Evolutionary conservation across 2,113 vertebrate genomes (phyloP).

Genomic region (Callithrix jacchus): DNA sequence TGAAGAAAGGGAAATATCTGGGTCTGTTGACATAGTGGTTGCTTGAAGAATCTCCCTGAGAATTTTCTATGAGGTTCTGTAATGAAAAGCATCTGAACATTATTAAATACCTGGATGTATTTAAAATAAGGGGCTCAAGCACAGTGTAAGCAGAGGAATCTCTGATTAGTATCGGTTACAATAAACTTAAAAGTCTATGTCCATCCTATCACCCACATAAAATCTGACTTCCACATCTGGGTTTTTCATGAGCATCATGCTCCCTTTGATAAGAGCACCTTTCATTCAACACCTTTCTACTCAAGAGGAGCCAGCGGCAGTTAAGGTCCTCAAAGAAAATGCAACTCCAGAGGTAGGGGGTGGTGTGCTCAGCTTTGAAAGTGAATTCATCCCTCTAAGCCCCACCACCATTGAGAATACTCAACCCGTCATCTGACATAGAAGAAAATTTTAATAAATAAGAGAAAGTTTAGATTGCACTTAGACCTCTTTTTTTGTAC

Average conservation of each 20-base stretch:
- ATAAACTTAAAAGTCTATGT: neutral
- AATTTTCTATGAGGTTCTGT: neutral
- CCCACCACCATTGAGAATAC: neutral
- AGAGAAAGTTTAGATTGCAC: neutral
- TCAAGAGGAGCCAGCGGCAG: neutral
- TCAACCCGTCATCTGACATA: neutral
- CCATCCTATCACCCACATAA: neutral
- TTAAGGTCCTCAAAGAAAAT: neutral
- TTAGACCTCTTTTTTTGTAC: neutral
- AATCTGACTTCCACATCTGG: neutral
- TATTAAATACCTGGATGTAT: neutral
- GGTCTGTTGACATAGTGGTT: slow-evolving; percentile 83
- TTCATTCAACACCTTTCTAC: neutral
- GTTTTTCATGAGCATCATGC: neutral
- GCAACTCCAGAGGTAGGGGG: neutral
- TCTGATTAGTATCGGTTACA: neutral
- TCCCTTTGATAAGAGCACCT: neutral
- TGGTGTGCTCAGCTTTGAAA: neutral
- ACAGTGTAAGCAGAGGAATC: neutral
- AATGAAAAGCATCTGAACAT: slow-evolving; percentile 20
- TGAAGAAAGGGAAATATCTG: slow-evolving; percentile 67
- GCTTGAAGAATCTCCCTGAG: slow-evolving; percentile 60
- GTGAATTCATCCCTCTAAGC: neutral
- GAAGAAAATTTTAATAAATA: neutral
- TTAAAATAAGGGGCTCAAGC: slow-evolving; percentile 10